These are phyloP conservation scores for Protosalanx chinensis DNA, from an alignment of 2,797 vertebrate genomes.

Conservation along the genomic window DNA sequence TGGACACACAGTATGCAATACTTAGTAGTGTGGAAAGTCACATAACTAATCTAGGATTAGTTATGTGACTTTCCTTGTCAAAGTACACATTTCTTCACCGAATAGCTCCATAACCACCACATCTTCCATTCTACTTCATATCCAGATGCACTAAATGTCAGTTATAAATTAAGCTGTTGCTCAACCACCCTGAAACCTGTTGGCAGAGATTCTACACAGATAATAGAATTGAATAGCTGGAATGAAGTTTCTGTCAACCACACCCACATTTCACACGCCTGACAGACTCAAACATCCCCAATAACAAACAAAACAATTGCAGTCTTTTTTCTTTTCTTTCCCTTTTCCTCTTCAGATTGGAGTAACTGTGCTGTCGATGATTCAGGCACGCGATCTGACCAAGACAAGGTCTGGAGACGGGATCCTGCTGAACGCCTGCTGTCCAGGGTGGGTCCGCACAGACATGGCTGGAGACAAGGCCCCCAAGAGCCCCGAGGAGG, in stretches of 20 bases:
- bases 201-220: no score
- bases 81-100: no score
- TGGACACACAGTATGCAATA: neutral
- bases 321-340: neutral
- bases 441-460: slow-evolving; percentile 57
- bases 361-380: slow-evolving; percentile 49
- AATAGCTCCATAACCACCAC: no score
- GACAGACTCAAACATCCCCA: neutral
- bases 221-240: no score
- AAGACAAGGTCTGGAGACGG: slow-evolving; percentile 47
- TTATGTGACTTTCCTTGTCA: neutral
- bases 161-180: no score
- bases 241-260: no score
- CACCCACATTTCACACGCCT: neutral
- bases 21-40: neutral
- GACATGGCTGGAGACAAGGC: slow-evolving; percentile 57
- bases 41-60: no score
- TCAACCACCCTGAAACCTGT: no score
- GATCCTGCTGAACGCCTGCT: slow-evolving; percentile 60
- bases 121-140: no score
- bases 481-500: slow-evolving; percentile 52
- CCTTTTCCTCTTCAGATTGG: slow-evolving; percentile 42
- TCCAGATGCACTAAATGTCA: no score
- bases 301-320: neutral
- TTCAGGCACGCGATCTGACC: slow-evolving; percentile 47